Evolutionary conservation across 2,797 vertebrate species (phyloP).

Genomic region (Melanotaenia pygmaea): DNA sequence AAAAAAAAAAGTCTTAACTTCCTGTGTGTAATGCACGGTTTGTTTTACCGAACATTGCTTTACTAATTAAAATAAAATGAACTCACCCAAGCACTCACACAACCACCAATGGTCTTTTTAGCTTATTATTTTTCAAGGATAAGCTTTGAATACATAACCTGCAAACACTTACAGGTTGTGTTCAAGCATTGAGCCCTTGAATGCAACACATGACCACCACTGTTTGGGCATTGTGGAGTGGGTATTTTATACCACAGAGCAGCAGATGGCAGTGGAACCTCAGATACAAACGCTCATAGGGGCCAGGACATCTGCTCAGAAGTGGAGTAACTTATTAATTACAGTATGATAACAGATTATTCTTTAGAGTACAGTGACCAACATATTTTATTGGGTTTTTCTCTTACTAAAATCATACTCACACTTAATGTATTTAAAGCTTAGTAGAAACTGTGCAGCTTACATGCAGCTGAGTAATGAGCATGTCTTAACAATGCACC

Average conservation of each 20-base stretch:
- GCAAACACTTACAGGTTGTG: background rate
- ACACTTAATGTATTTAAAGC: background rate
- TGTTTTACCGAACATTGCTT: background rate
- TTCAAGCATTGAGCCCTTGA: slow-evolving; percentile 43
- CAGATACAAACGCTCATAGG: slow-evolving; percentile 25
- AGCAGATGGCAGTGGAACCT: slow-evolving; percentile 74
- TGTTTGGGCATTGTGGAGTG: slow-evolving; percentile 2
- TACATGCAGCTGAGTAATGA: background rate
- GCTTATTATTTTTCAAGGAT: background rate
- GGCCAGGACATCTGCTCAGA: background rate
- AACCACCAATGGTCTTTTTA: background rate
- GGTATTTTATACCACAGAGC: slow-evolving; percentile 43
- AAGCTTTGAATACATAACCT: background rate
- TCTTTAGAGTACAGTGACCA: background rate
- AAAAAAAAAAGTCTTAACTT: too few species aligned
- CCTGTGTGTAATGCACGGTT: background rate
- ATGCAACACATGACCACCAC: slow-evolving; percentile 54
- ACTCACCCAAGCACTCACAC: background rate
- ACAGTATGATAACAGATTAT: slow-evolving; percentile 5
- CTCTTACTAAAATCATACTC: background rate
- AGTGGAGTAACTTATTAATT: background rate
- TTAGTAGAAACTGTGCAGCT: background rate
- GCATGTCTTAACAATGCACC: background rate
- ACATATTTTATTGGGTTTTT: background rate
- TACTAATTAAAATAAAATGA: background rate